Evolutionary conservation across 2,113 vertebrate genomes (phyloP).

Genomic region (Glaucidium brasilianum): DNA sequence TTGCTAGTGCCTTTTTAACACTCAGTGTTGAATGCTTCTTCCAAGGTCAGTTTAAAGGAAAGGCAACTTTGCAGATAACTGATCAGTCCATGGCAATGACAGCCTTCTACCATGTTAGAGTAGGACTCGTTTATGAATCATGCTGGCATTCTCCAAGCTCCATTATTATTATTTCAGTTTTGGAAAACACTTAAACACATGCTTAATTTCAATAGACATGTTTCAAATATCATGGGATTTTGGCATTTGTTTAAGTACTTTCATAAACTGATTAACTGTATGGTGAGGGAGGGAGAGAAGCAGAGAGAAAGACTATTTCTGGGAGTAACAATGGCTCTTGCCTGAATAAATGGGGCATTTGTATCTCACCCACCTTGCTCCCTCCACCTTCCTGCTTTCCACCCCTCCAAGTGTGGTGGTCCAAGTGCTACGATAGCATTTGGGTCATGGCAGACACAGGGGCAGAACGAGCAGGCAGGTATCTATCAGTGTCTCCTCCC

Average conservation of each 20-base stretch:
- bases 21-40: neutral
- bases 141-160: neutral
- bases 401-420: rapidly evolving
- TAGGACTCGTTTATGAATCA: neutral
- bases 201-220: neutral
- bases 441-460: too few species aligned
- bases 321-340: neutral
- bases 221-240: neutral
- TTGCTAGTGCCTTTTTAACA: neutral
- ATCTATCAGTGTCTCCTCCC: rapidly evolving
- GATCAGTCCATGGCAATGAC: rapidly evolving
- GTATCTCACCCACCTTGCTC: neutral
- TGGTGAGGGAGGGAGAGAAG: neutral
- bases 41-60: neutral
- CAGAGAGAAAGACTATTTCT: neutral
- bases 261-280: neutral
- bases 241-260: neutral
- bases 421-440: rapidly evolving
- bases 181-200: neutral
- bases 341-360: neutral
- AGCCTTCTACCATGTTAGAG: rapidly evolving
- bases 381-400: neutral
- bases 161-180: neutral
- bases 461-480: neutral
- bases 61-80: neutral